Base-by-base conservation (phyloP, 2,888 invertebrate genomes). In the Nomada fucata region DNA sequence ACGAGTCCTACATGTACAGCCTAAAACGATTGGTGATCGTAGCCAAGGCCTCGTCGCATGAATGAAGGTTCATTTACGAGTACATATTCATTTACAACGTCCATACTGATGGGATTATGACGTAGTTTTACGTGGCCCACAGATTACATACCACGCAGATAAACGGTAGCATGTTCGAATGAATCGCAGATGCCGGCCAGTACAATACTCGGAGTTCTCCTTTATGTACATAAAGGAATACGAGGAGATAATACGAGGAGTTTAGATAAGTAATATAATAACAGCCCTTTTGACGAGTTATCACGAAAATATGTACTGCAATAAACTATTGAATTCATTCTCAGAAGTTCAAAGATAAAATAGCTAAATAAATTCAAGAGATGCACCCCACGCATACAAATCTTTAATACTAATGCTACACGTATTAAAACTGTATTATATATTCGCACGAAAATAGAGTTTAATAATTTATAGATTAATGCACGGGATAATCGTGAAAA, bases 11-110 rank as follows among this genome's bases (percentile, higher is more conserved):
- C 7, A 4, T 42, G 59, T 7, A 13, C 4, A 26, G 50, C 15
- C 23, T 44, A 36, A 70, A 78, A 79, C 61, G 67, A 79, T 84
- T 47, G 18, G 29, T 60, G 67, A 61, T 67, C 29, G 74, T 83
- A 85, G 61, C 77, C 82, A 63, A 86, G 85, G 79, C 82, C 86
- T 88, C 78, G 71, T 65, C 57, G 71, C 59, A 69, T 63, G 80
- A 80, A 80, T 85, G 82, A 80, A 86, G 83, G 79, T 64, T 69
- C 78, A 77, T 77, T 82, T 76, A 71, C 75, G 77, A 73, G 70
- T 73, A 36, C 36, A 36, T 36, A 60, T 71, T 71, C 77, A 69
- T 78, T 78, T 70, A 65, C 79, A 79, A 78, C 79, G 79, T 52
- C 72, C 79, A 36, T 47, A 52, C 53, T 70, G 77, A 72, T 82